Evolutionary conservation across 2,113 vertebrate genomes (phyloP).

Genomic region (Ctenomys sociabilis): DNA sequence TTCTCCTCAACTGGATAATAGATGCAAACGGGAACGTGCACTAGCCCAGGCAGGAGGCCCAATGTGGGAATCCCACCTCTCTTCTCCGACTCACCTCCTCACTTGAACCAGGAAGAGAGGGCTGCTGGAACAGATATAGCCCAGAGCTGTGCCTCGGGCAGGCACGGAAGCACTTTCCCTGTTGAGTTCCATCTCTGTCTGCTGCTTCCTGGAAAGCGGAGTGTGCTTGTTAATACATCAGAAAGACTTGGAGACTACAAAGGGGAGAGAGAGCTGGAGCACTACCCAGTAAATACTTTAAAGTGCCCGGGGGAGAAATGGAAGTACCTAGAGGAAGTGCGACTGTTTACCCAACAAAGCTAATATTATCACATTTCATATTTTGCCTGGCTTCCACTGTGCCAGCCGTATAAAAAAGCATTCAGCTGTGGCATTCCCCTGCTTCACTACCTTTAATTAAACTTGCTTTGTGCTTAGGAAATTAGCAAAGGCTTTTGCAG

Average conservation of each 20-base stretch:
- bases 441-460: constrained; percentile 85
- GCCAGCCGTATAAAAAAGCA: constrained; percentile 72
- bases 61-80: not conserved
- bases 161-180: not conserved
- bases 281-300: constrained; percentile 59
- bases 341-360: constrained; percentile 75
- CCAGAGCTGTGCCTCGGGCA: constrained; percentile 10
- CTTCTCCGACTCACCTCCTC: not conserved
- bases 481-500: constrained; percentile 78
- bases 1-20: not conserved
- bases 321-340: constrained; percentile 35
- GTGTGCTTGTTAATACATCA: constrained; percentile 58
- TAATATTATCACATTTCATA: constrained; percentile 75
- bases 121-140: not conserved
- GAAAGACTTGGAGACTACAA: constrained; percentile 44
- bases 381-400: constrained; percentile 68
- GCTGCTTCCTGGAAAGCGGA: constrained; percentile 28
- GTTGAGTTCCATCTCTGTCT: constrained; percentile 29
- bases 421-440: constrained; percentile 80
- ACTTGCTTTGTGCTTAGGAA: constrained; percentile 78
- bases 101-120: not conserved
- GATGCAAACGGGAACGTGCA: not conserved
- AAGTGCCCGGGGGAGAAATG: not conserved
- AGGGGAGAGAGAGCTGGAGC: not conserved
- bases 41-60: not conserved